Conservation (phyloP, 2,113 vertebrate genomes). For the Sorex araneus region DNA sequence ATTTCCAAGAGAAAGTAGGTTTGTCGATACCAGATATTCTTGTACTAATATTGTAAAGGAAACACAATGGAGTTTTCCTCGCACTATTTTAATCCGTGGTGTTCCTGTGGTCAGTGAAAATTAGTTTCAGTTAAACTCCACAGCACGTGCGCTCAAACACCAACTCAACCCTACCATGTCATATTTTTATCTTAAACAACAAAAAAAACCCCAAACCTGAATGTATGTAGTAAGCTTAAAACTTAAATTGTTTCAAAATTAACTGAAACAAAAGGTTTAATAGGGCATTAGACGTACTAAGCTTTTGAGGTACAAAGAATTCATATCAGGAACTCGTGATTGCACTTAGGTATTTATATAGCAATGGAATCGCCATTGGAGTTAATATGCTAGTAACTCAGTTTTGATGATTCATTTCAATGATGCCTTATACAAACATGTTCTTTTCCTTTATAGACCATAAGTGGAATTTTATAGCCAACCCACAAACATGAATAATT, state of each 20-base stretch:
- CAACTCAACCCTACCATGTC: not conserved
- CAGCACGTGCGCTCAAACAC: not conserved
- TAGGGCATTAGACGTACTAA: not conserved
- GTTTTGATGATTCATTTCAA: slow-evolving; percentile 9
- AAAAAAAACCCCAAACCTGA: not conserved
- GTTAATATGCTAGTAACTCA: not conserved
- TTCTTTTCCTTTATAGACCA: not conserved
- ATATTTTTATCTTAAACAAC: not conserved
- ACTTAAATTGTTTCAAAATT: slow-evolving; percentile 32
- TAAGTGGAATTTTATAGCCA: slow-evolving; percentile 27
- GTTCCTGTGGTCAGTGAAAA: not conserved
- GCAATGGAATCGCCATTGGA: not conserved
- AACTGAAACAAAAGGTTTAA: slow-evolving; percentile 26
- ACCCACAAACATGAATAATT: slow-evolving; percentile 12
- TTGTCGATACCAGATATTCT: not conserved
- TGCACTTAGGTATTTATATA: not conserved
- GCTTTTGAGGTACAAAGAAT: not conserved
- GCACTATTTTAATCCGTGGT: not conserved
- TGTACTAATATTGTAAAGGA: not conserved
- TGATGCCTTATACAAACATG: slow-evolving; percentile 29
- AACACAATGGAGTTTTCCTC: not conserved
- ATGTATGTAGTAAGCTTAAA: not conserved
- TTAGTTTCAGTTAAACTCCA: not conserved
- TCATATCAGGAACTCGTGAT: not conserved
- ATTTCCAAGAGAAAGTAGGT: slow-evolving; percentile 17